Percentiles rank a stretch among this genome's conserved stretches.
These are phyloP conservation scores for Zaprionus gabonicus DNA, from an alignment of 1,140 invertebrate species.

Conservation along the genomic window DNA sequence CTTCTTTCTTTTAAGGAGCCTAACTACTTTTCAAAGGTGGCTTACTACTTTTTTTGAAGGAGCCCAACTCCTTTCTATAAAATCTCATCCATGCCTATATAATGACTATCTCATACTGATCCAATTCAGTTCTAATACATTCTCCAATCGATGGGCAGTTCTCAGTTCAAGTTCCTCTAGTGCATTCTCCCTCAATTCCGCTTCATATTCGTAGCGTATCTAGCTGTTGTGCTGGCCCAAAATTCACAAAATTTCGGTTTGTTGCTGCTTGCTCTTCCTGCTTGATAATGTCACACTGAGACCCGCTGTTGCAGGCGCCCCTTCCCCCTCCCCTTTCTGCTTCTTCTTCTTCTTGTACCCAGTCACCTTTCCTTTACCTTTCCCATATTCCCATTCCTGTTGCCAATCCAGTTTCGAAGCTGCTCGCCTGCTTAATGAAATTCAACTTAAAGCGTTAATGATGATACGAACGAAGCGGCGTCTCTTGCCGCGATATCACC, in stretches of 20 bases:
- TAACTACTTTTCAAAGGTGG: too few species aligned
- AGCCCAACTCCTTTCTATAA: too few species aligned
- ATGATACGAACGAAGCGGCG: slow-evolving; percentile 45
- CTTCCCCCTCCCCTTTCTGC: background rate
- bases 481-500: slow-evolving; percentile 9
- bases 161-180: too few species aligned
- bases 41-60: too few species aligned
- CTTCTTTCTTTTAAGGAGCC: too few species aligned
- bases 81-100: too few species aligned
- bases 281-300: slow-evolving; percentile 27
- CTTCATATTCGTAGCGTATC: slow-evolving; percentile 1
- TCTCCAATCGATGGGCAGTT: too few species aligned
- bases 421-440: slow-evolving; percentile 62
- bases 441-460: slow-evolving; percentile 74
- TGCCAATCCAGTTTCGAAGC: slow-evolving; percentile 3
- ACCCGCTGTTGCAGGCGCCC: slow-evolving; percentile 15
- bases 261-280: background rate
- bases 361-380: background rate
- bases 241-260: background rate
- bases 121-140: too few species aligned
- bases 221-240: slow-evolving; percentile 1
- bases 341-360: background rate
- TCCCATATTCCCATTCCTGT: slow-evolving; percentile 2
- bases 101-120: too few species aligned
- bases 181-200: background rate